phyloP scores from a whole-genome alignment of 2,113 vertebrate species.

The Capreolus pygargus region DNA sequence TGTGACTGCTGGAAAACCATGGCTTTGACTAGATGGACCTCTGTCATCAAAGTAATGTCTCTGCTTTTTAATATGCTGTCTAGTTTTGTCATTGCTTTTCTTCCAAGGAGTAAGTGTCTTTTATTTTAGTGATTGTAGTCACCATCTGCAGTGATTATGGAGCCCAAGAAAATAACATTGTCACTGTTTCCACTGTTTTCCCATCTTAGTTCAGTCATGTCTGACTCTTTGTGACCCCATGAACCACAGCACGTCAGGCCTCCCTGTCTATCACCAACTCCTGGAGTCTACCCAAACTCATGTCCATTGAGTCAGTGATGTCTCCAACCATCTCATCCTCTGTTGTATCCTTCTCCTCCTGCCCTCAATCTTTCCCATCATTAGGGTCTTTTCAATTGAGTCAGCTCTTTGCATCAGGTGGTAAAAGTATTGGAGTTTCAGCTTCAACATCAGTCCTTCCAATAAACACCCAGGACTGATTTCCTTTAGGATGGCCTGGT shows the following conservation, averaged over 20 bases:
- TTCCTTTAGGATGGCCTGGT: background rate
- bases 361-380: background rate
- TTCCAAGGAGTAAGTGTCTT: background rate
- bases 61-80: background rate
- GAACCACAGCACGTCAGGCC: rapidly evolving
- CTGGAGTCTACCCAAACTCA: background rate
- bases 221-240: background rate
- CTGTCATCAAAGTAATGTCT: background rate
- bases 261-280: background rate
- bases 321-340: background rate
- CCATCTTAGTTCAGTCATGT: background rate
- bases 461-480: background rate
- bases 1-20: background rate
- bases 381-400: background rate
- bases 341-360: background rate
- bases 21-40: background rate
- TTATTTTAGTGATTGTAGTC: background rate
- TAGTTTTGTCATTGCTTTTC: background rate
- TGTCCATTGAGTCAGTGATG: background rate
- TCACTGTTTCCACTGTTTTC: background rate
- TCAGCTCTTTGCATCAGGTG: background rate
- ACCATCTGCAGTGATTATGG: background rate
- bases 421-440: background rate
- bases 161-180: background rate
- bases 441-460: background rate